Conservation (phyloP, 2,888 invertebrate genomes). For the Pristionchus mayeri region DNA sequence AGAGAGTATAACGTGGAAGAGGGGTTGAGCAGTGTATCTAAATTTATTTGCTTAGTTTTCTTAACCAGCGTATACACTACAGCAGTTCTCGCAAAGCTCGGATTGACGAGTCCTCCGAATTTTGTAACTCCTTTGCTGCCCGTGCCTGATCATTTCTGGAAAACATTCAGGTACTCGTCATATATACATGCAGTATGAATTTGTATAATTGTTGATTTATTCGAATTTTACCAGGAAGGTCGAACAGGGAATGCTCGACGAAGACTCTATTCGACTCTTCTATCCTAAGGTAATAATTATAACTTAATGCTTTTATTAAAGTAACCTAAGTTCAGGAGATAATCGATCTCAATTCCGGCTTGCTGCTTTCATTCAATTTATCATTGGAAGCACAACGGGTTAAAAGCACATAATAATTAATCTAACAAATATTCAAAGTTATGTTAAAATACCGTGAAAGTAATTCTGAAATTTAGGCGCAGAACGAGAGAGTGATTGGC, state of each 20-base stretch:
- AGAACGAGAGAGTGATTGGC: conserved; percentile 52
- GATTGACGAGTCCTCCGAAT: conserved; percentile 57
- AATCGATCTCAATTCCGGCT: conserved; percentile 59
- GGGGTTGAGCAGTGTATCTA: too few species aligned
- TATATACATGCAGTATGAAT: too few species aligned
- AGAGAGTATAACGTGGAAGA: too few species aligned
- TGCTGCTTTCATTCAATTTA: conserved; percentile 63
- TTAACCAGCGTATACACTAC: neutral
- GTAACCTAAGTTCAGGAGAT: conserved; percentile 57
- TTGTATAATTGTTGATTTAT: too few species aligned
- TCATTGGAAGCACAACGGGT: conserved; percentile 53
- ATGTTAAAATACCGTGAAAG: neutral
- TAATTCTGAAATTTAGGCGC: conserved; percentile 36
- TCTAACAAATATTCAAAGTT: too few species aligned
- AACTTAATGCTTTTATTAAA: too few species aligned
- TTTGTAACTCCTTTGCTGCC: conserved; percentile 54
- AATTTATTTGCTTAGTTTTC: neutral
- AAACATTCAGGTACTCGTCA: conserved; percentile 58
- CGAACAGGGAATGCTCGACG: conserved; percentile 54
- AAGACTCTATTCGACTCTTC: conserved; percentile 68
- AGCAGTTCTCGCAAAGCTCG: conserved; percentile 57
- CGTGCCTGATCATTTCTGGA: conserved; percentile 70
- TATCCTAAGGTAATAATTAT: conserved; percentile 55
- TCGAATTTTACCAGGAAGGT: neutral
- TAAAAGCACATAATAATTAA: too few species aligned